Base-by-base conservation (phyloP, 1,140 invertebrate species). In the Heliconius congener region DNA sequence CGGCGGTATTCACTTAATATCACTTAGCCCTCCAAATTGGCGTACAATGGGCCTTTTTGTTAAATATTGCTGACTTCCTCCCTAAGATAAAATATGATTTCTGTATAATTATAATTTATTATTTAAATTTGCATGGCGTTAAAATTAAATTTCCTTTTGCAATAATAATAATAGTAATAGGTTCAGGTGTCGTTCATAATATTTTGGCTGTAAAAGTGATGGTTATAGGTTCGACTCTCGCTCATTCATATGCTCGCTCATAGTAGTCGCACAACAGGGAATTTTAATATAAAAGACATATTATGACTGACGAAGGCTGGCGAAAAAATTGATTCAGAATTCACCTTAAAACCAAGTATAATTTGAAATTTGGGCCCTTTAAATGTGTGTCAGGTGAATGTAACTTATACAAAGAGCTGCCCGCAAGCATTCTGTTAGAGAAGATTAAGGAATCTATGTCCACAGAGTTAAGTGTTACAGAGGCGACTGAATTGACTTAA, bases 1-100 rank as follows among this genome's bases (percentile, higher is more conserved):
- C 87, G 87, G 84, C 73, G 79, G 85, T 84, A 91, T 90, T 90
- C 88, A 90, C 85, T 93, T 91, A 91, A 92, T 87, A 90, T 91
- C 90, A 92, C 88, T 93, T 93, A 93, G 81, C 76, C 81, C 72
- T 78, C 39, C 76, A 86, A 89, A 90, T 89, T 84, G 75, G 71
- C 74, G 71, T 73, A 70, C 13, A 66, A 66, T 66, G 27, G 60
- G 13, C 27, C 60, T 66, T 66, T 60, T 66, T 66, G 27, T 73
- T 50, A 73, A 73, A 50, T 73, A 50, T 73, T 27, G 13, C 60
- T 66, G 27, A 30, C 60, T 66, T 66, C 60, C 60, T 66, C 27
- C 27, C 23, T 27, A 66, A 66, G 60, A 66, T 66, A 66, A 30
- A 66, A 30, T 27, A 66, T 66, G n/a, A 30, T 27, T 0, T 30